Base-by-base conservation (phyloP, 2,888 invertebrate genomes). In the Lasioglossum zephyrum region DNA sequence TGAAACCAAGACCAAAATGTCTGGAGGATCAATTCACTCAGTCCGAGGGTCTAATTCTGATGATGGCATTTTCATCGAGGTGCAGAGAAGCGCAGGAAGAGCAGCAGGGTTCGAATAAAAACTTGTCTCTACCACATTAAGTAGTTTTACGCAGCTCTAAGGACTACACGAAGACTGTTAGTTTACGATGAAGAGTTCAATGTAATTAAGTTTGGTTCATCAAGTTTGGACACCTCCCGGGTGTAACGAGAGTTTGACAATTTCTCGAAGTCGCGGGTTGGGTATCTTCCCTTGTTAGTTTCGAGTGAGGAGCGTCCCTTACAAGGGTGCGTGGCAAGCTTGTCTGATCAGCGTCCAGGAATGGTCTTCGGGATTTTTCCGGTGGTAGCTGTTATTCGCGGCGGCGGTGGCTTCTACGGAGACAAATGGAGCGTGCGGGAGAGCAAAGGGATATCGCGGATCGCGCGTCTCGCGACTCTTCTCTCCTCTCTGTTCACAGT, bases 391-490 rank as follows among this genome's bases (percentile, higher is more conserved):
- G 76, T 85, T 79, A 76, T 26, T 18, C 53, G 44, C 53, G 77
- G 47, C 69, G 80, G 82, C 86, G 88, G 89, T 85, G 79, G 89
- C 84, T 84, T 89, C 85, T 88, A 88, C 87, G 88, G 88, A 88
- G 89, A 92, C 92, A 91, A 92, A 92, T 92, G 89, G 88, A 87
- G 86, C 89, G 88, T 85, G 87, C 84, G 79, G 77, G 66, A 76
- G 66, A 73, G 82, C 60, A 53, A 53, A 8, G 13, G 69, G 72
- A 81, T 84, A 88, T 89, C 84, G 82, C 80, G 47, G 36, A 82
- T 85, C 83, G 75, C 84, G 85, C 80, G 53, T 53, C 53, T 53
- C 53, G 53, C 53, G 53, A 53, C 22, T 53, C 53, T 80, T 74
- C 80, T 75, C 66, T 44, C 18, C 31, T 70, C 73, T 66, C 73